Evolutionary conservation across 1,140 invertebrate species (phyloP).

Genomic region (Temnothorax curvispinosus): DNA sequence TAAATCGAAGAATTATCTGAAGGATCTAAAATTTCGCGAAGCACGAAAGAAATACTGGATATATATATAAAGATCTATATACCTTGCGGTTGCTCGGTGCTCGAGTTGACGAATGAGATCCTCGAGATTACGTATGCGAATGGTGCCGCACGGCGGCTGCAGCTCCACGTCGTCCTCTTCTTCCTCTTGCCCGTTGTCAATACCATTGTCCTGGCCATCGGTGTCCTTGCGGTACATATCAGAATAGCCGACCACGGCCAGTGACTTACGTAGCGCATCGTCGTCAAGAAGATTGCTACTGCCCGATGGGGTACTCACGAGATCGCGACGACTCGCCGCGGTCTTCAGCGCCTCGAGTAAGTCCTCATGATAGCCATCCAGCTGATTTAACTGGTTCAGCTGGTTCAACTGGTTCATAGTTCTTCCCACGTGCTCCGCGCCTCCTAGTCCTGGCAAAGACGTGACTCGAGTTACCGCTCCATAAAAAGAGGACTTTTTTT

Average conservation of each 20-base stretch:
- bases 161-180: slow-evolving; percentile 91
- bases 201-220: slow-evolving; percentile 87
- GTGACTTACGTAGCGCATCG: slow-evolving; percentile 88
- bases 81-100: slow-evolving; percentile 91
- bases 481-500: not conserved
- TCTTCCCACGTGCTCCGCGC: slow-evolving; percentile 91
- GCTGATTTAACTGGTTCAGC: slow-evolving; percentile 86
- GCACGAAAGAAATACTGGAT: not conserved
- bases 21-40: not conserved
- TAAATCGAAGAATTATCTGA: not conserved
- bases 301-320: slow-evolving; percentile 87
- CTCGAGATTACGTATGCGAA: slow-evolving; percentile 95
- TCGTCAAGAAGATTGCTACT: slow-evolving; percentile 88
- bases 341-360: slow-evolving; percentile 94
- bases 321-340: slow-evolving; percentile 90
- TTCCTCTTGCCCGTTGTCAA: slow-evolving; percentile 84
- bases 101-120: slow-evolving; percentile 96
- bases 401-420: slow-evolving; percentile 89
- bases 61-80: not conserved
- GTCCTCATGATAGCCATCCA: slow-evolving; percentile 97
- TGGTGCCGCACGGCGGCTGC: slow-evolving; percentile 89
- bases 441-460: slow-evolving; percentile 83
- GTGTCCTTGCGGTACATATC: slow-evolving; percentile 87
- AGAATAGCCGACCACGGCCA: slow-evolving; percentile 89
- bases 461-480: slow-evolving; percentile 30